Conservation (phyloP, 2,797 vertebrate species). For the Leptodactylus fallax region DNA sequence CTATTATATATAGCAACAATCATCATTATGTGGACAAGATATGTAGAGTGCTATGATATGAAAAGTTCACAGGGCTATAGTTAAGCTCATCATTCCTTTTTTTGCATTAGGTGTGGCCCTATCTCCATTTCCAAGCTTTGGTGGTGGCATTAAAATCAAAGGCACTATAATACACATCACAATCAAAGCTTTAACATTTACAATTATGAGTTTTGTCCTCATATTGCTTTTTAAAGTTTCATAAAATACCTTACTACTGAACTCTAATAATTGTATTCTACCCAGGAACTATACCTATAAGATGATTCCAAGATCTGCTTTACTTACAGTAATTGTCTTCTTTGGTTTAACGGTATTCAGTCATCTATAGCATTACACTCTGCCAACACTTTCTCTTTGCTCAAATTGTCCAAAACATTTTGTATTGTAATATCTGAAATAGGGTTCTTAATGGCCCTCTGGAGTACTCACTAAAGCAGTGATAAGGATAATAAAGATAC, state of each 20-base stretch:
- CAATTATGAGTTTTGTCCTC: neutral
- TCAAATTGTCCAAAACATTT: conserved; percentile 43
- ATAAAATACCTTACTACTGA: conserved; percentile 22
- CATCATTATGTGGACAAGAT: no score
- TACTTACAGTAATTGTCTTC: conserved; percentile 39
- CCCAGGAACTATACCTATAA: neutral
- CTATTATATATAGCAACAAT: no score
- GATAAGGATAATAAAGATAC: conserved; percentile 16
- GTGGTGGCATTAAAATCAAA: neutral
- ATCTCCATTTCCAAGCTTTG: no score
- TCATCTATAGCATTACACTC: conserved; percentile 20
- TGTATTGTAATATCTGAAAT: conserved; percentile 22
- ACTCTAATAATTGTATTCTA: neutral
- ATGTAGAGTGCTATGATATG: no score
- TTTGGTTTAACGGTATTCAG: neutral
- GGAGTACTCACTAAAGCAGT: conserved; percentile 28
- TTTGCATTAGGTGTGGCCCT: no score
- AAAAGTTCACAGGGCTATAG: no score
- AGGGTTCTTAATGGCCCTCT: neutral
- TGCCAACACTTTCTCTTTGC: conserved; percentile 24
- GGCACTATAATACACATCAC: neutral
- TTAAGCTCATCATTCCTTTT: no score
- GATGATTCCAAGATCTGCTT: conserved; percentile 8
- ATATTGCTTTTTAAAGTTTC: neutral
- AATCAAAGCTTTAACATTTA: neutral